Evolutionary conservation across 2,797 vertebrate species (phyloP), one percentile per base, ranked within the genome.

Genomic region (Lepus oiostolus): DNA sequence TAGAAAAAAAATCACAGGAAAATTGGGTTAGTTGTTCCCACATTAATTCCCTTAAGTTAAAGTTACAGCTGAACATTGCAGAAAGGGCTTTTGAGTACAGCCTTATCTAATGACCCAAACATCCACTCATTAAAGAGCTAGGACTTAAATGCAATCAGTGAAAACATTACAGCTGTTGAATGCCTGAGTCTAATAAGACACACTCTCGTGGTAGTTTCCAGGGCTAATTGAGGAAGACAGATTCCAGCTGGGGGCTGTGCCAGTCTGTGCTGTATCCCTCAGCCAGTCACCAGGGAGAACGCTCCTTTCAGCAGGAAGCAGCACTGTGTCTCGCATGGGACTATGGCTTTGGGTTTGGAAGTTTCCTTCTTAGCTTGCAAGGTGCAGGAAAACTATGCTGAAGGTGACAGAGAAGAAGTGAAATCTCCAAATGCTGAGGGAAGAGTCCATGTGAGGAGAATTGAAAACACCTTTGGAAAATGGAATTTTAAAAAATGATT

Each of bases 91-190:
- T 50, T 32, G 50, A 65, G 74, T 42, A 11, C 9, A 80, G 26
- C 68, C n/a, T 85, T 86, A 8, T 50, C 65, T 89, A 86, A 70
- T 86, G 35, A 58, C 10, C 74, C 81, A 89, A 91, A 81, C 52
- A 65, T 42, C 71, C 26, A 83, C 68, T 95, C 82, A 91, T 95
- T 88, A 79, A 93, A 81, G 60, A 38, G 32, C 60, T 28, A n/a
- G 52, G 4, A 2, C 14, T 77, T 79, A 97, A 88, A 12, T 93
- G 28, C 21, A 80, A 47, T 72, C 72, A 70, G 21, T 75, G 54
- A 94, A 93, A 95, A 60, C 50, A 77, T 76, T 71, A 65, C 26
- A 50, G 58, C 38, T 81, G 16, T 52, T 54, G 92, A 87, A 21
- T 72, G 22, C 8, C 24, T 10, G 60, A 50, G 71, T 63, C 17